Base-by-base conservation (phyloP, 2,888 invertebrate species). In the Hirtodrosophila trivittata region DNA sequence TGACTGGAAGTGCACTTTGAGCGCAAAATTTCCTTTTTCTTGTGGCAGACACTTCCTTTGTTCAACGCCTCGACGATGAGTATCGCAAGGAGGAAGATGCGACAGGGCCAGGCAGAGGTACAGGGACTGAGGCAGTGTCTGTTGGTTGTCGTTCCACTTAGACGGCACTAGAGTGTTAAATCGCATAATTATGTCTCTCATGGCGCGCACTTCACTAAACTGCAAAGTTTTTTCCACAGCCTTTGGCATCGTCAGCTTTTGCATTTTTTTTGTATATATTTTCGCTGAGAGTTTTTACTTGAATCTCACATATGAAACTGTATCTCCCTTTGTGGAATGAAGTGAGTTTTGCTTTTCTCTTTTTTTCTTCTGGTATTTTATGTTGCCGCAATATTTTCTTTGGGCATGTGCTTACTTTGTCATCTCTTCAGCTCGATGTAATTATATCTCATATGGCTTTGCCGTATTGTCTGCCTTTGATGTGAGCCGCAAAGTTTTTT, bases 141-240 rank as follows among this genome's bases (percentile, higher is more conserved):
- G 73, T 55, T 62, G 78, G 59, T 50, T 70, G 71, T 72, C 81
- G 70, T 63, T 75, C 85, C 75, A 81, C 83, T 85, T 82, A 81
- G 60, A 58, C 62, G 43, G 58, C 72, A 69, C 75, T 75, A 81
- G 85, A 87, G 87, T 82, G 87, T 87, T 83, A 83, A 82, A 86
- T 82, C 87, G 85, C 82, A 86, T 83, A 83, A 83, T 83, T 86
- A 83, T 86, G 85, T 85, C 80, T 86, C 87, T 85, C 74, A 74
- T 84, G 74, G 82, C 78, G 76, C 56, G 66, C 85, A 85, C 82
- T 85, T 82, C 85, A 84, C 87, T 81, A 81, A 84, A 81, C 75
- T 77, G 77, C 55, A 59, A 71, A 63, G 66, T 66, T 66, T 66
- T 58, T 39, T 47, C 42, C 49, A 43, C 45, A 43, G 73, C 71